Percentiles rank a stretch among this genome's conserved stretches.
These are phyloP conservation scores for Corvus cornix DNA, from an alignment of 2,113 vertebrate species.

Conservation along the genomic window DNA sequence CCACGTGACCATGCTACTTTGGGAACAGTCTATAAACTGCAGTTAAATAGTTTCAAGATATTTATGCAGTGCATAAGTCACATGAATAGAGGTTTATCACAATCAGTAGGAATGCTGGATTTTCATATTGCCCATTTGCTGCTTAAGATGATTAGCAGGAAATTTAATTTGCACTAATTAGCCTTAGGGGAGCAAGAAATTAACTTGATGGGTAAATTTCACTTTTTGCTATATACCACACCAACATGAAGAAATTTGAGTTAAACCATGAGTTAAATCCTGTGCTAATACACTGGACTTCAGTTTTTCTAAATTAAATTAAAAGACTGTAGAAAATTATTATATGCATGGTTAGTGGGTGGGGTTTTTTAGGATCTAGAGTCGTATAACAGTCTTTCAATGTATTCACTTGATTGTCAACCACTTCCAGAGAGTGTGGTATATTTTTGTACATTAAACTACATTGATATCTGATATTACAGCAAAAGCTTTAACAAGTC, in stretches of 20 bases:
- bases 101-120: constrained; percentile 52
- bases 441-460: not conserved
- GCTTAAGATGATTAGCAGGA: constrained; percentile 66
- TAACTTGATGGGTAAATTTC: constrained; percentile 63
- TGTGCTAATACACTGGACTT: constrained; percentile 1
- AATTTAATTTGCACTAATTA: constrained; percentile 72
- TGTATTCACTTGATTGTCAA: constrained; percentile 6
- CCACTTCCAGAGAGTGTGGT: not conserved
- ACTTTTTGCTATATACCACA: constrained; percentile 23
- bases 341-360: not conserved
- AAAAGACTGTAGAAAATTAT: constrained; percentile 12
- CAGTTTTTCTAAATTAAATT: constrained; percentile 46
- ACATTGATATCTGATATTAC: not conserved
- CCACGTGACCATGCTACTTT: not conserved
- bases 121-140: constrained; percentile 59
- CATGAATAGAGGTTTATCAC: constrained; percentile 51
- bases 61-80: constrained; percentile 29
- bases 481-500: not conserved
- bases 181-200: constrained; percentile 65
- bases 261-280: constrained; percentile 5
- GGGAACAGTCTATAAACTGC: not conserved
- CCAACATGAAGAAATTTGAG: constrained; percentile 6
- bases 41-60: constrained; percentile 39
- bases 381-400: not conserved
- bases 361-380: not conserved